Evolutionary conservation across 2,888 invertebrate genomes (phyloP).

Genomic region (Conus canariensis): DNA sequence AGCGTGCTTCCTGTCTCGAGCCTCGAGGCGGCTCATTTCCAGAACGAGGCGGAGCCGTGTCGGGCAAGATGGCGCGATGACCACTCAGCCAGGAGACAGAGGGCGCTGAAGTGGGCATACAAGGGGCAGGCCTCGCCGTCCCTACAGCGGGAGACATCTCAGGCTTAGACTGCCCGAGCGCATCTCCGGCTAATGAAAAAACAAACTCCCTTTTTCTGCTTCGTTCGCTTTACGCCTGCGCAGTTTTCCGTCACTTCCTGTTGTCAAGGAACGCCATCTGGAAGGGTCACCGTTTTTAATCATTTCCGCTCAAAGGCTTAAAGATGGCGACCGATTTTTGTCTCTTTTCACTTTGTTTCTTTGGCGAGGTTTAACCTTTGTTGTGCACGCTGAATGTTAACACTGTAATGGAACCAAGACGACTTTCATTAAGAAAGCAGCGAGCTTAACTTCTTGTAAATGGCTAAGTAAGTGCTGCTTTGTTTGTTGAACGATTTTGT

Average conservation of each 20-base stretch:
- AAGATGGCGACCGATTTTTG: background rate
- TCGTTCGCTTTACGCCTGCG: background rate
- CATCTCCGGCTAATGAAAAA: conserved; percentile 32
- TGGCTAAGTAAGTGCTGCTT: background rate
- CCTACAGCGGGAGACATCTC: background rate
- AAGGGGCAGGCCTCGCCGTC: background rate
- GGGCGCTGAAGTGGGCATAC: background rate
- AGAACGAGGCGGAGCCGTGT: conserved; percentile 25
- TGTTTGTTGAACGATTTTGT: background rate
- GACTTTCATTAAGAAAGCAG: background rate
- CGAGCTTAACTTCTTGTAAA: background rate
- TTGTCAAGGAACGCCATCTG: conserved; percentile 2
- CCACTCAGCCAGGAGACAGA: conserved; percentile 8
- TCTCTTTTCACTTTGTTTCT: background rate
- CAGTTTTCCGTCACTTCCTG: background rate
- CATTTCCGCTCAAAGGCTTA: conserved; percentile 3
- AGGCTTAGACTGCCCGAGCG: background rate
- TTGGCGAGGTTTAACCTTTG: background rate
- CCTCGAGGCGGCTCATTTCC: conserved; percentile 25
- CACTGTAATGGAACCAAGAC: no score
- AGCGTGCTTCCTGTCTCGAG: conserved; percentile 10
- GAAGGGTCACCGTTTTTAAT: background rate
- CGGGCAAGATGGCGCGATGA: conserved; percentile 35
- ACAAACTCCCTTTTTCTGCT: conserved; percentile 13
- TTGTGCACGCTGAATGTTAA: background rate